Conservation (phyloP, 53 echinoderm and acorn worm genomes). For the Zoroaster sp. region DNA sequence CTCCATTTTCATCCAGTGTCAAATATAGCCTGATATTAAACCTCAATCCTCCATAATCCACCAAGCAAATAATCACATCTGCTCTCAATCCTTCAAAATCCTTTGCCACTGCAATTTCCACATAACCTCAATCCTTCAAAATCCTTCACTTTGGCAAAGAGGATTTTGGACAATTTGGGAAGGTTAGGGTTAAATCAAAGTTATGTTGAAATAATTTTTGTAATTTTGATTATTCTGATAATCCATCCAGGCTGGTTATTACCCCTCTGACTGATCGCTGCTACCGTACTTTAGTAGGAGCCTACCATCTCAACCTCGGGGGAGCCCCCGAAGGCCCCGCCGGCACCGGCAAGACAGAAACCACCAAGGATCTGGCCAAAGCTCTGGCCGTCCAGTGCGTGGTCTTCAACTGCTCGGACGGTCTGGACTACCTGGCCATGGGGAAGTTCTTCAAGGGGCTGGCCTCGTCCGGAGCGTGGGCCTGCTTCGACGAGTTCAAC, state of each 20-base stretch:
- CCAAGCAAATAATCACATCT: too few relatives aligned
- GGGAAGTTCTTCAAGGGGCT: constrained; percentile 99
- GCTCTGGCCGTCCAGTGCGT: constrained; percentile 99
- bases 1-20: too few relatives aligned
- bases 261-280: constrained; percentile 99
- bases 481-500: constrained; percentile 99
- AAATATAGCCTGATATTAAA: too few relatives aligned
- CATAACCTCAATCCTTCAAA: too few relatives aligned
- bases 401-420: constrained; percentile 99
- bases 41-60: too few relatives aligned
- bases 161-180: too few relatives aligned
- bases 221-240: too few relatives aligned
- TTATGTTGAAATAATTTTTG: too few relatives aligned
- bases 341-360: constrained; percentile 99
- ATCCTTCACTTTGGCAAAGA: too few relatives aligned
- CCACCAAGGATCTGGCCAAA: constrained; percentile 99
- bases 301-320: constrained; percentile 96
- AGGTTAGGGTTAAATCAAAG: too few relatives aligned
- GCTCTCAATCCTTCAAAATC: too few relatives aligned
- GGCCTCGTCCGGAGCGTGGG: constrained; percentile 98
- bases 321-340: constrained; percentile 99
- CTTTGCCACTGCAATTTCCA: too few relatives aligned
- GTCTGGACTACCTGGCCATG: constrained; percentile 99
- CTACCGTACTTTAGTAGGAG: constrained; percentile 96
- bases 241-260: constrained; percentile 91